phyloP scores from a whole-genome alignment of 2,888 invertebrate genomes.

The Neocrepidodera transversa region DNA sequence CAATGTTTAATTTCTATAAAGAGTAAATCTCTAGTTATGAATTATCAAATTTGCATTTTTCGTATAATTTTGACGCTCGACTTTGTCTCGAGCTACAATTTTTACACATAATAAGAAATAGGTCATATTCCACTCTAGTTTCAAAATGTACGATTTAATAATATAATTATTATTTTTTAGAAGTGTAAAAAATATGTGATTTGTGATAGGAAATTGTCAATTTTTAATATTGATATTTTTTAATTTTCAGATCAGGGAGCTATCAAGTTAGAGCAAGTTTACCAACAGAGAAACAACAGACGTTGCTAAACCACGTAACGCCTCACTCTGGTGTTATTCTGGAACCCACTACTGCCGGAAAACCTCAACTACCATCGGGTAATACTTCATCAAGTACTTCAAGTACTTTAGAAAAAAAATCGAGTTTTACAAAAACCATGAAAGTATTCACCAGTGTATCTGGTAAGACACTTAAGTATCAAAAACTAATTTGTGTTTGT shows the following conservation, averaged over 20 bases:
- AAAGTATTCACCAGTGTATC: constrained; percentile 61
- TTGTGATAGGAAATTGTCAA: no score
- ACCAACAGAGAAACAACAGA: constrained; percentile 62
- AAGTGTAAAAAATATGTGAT: no score
- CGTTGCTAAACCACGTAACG: constrained; percentile 56
- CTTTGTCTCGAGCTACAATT: no score
- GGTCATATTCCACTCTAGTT: no score
- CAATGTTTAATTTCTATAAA: no score
- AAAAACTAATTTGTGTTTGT: constrained; percentile 1
- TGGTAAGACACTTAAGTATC: constrained; percentile 13
- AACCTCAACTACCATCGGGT: constrained; percentile 43
- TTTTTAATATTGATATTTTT: no score
- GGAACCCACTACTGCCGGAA: constrained; percentile 59
- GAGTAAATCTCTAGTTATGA: no score
- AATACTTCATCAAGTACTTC: constrained; percentile 39
- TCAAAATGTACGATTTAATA: no score
- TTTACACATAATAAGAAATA: no score
- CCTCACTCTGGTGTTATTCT: constrained; percentile 58
- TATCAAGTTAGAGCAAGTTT: constrained; percentile 65
- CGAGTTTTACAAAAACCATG: constrained; percentile 62
- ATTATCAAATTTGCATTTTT: no score
- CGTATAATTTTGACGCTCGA: no score
- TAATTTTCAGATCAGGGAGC: constrained; percentile 67
- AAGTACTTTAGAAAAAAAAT: constrained; percentile 51
- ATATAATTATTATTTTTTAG: no score